Evolutionary conservation across 2,797 vertebrate species (phyloP), one percentile per base, ranked within the genome.

Genomic region (Chelidonichthys spinosus): DNA sequence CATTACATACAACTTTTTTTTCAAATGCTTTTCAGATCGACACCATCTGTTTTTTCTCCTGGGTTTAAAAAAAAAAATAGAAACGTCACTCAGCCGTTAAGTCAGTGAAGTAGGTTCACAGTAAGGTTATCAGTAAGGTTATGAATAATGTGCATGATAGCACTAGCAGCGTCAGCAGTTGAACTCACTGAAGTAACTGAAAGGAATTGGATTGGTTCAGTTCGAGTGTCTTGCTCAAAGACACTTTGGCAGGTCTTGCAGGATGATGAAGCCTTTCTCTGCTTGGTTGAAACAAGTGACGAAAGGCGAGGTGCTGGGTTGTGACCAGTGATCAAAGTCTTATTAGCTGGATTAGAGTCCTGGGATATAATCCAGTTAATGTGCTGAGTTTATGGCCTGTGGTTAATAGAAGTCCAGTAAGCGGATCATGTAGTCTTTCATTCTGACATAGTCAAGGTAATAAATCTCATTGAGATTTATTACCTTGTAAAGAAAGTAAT

Each of bases 281-380:
- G 37, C 17, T 9, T 52, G 15, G 18, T 2, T 15, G 44, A 32
- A 52, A 35, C 14, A 0, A 50, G 18, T 14, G 39, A 25, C 63
- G 5, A 18, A 60, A 43, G 42, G 42, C 0, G 14, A 64, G 60
- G 13, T 15, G 67, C 50, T 49, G 70, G 67, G 52, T 59, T 55
- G 43, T 47, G 43, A 42, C 54, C 60, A 58, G 9, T 67, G 49
- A 87, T 88, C 61, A 83, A 37, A 63, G 74, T 79, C 25, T 79
- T 33, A 63, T 85, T 76, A 83, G 46, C 25, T 6, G 70, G 77
- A 89, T 88, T 87, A 91, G 11, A 53, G 76, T 60, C 64, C 68
- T 75, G 33, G 4, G 40, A 52, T 76, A 53, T 66, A 72, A 79
- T n/a, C 37, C 55, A 8, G 79, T 61, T 88, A 81, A 86, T 85